Evolutionary conservation across 53 echinoderm and acorn worm genomes (phyloP).

Genomic region (Echinarachnius parma): DNA sequence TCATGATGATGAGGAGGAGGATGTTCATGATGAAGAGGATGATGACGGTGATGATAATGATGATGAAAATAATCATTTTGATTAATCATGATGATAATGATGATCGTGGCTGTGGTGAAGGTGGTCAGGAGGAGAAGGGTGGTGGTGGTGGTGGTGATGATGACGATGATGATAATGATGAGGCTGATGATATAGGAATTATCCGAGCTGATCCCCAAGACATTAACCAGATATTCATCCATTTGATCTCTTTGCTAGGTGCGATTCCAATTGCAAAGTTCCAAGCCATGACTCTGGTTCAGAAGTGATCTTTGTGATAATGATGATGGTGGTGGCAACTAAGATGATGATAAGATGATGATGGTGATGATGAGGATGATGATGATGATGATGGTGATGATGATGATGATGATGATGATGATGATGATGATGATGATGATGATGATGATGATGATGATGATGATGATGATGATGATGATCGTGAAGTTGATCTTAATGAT

Average conservation of each 20-base stretch:
- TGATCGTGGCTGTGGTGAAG: no score
- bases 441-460: slow-evolving; percentile 12
- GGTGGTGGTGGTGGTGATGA: neutral
- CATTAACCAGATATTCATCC: no score
- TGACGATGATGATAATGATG: slow-evolving; percentile 2
- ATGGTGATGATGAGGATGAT: slow-evolving; percentile 12
- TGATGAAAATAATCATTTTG: no score
- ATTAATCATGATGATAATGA: no score
- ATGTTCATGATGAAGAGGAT: slow-evolving; percentile 7
- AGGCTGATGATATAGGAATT: no score
- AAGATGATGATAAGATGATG: neutral
- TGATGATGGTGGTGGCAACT: neutral
- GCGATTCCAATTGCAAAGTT: slow-evolving; percentile 59
- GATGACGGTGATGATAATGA: neutral
- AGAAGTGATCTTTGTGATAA: neutral
- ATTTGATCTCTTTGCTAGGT: slow-evolving; percentile 45
- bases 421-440: slow-evolving; percentile 8
- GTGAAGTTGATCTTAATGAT: neutral
- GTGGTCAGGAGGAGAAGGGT: no score
- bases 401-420: slow-evolving; percentile 13
- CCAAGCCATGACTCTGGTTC: slow-evolving; percentile 24
- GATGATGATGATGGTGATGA: slow-evolving; percentile 26
- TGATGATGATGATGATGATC: slow-evolving; percentile 8
- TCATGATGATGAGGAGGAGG: neutral
- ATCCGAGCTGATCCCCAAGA: no score